Evolutionary conservation across 2,113 vertebrate genomes (phyloP).

Genomic region (Sylvietta virens): DNA sequence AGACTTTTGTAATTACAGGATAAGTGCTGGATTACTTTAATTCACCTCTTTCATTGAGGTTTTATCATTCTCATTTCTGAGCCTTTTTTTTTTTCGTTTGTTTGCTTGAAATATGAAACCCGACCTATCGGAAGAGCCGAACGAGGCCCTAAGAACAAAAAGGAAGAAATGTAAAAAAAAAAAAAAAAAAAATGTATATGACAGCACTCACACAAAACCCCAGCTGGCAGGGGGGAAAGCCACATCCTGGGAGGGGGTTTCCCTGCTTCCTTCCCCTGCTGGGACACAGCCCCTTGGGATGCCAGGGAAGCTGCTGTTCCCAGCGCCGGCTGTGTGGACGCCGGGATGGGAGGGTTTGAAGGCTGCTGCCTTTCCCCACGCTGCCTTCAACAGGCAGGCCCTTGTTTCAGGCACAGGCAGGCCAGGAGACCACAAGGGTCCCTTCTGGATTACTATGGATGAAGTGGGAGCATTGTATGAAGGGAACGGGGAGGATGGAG

Average conservation of each 20-base stretch:
- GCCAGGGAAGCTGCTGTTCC: neutral
- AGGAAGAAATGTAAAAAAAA: neutral
- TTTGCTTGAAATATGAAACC: neutral
- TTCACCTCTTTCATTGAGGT: neutral
- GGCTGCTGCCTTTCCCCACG: constrained; percentile 2
- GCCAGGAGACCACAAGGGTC: constrained; percentile 35
- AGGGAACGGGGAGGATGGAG: neutral
- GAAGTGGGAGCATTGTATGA: constrained; percentile 43
- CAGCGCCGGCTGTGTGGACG: rapidly evolving
- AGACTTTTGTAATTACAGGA: neutral
- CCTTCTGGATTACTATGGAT: constrained; percentile 54
- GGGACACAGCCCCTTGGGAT: neutral
- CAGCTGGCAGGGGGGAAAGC: neutral
- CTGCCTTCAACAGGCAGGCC: constrained; percentile 41
- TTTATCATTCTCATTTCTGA: neutral
- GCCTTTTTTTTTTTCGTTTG: neutral
- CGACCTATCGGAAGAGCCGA: neutral
- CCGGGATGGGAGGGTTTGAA: neutral
- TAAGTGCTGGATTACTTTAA: neutral
- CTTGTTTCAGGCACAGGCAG: constrained; percentile 37
- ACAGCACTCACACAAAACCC: neutral
- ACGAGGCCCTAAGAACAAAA: neutral
- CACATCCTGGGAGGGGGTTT: neutral
- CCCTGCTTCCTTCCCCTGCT: neutral
- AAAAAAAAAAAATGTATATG: too few species aligned